A percentile compares a stretch with the other conserved stretches of the same genome.
These are phyloP conservation scores for Leucania comma DNA, from an alignment of 2,888 invertebrate genomes.

Conservation along the genomic window DNA sequence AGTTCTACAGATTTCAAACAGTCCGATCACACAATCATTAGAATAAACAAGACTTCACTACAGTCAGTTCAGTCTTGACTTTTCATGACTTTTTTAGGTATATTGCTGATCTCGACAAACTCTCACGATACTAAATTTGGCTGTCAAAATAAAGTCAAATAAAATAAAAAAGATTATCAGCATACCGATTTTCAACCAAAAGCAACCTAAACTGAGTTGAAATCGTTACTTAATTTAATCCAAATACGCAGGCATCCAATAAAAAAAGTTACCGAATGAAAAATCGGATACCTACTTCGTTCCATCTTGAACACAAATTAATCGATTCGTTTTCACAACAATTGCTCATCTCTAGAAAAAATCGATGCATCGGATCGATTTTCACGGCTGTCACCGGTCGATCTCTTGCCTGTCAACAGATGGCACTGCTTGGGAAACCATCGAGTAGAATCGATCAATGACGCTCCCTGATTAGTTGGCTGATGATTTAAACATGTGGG, in stretches of 20 bases:
- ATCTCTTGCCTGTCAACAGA: conserved; percentile 79
- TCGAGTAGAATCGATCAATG: conserved; percentile 69
- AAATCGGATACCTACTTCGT: conserved; percentile 60
- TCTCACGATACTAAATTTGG: no score
- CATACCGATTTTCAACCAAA: conserved; percentile 5
- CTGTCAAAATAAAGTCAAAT: no score
- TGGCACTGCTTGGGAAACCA: conserved; percentile 79
- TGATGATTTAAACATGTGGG: conserved; percentile 78
- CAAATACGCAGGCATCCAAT: conserved; percentile 28
- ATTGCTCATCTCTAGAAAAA: conserved; percentile 73
- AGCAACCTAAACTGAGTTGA: conserved; percentile 10
- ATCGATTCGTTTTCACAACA: conserved; percentile 70
- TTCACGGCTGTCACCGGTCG: conserved; percentile 80
- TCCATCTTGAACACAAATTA: conserved; percentile 67
- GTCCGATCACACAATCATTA: no score
- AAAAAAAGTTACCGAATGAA: conserved; percentile 55
- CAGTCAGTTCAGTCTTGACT: no score
- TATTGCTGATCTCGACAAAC: no score
- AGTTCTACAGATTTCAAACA: no score
- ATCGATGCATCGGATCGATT: conserved; percentile 85
- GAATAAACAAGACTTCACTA: no score
- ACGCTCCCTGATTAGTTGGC: conserved; percentile 73
- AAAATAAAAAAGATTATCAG: no score
- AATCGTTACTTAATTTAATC: conserved; percentile 36
- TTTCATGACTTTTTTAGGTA: no score